Evolutionary conservation across 2,888 invertebrate species (phyloP).

Genomic region (Agrilus mali): DNA sequence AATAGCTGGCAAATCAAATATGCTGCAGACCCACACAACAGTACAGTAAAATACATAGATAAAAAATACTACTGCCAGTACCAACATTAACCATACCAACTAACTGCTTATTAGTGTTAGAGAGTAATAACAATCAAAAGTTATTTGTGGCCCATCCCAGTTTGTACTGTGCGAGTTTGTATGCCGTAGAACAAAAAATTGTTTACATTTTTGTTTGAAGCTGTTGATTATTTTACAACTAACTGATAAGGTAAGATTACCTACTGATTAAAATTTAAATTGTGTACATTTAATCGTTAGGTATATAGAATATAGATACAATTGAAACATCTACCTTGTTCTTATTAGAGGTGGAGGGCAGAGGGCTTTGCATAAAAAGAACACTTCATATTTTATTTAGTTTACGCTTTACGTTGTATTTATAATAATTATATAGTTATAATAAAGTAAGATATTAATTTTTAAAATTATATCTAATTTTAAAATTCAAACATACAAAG

Average conservation of each 20-base stretch:
- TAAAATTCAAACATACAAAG: too few species aligned
- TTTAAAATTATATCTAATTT: too few species aligned
- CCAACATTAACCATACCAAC: constrained; percentile 13
- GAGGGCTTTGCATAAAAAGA: not conserved
- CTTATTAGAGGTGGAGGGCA: not conserved
- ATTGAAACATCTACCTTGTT: not conserved
- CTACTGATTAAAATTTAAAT: constrained; percentile 1
- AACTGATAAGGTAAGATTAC: constrained; percentile 30
- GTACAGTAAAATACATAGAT: too few species aligned
- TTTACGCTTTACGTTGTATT: too few species aligned
- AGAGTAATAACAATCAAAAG: too few species aligned
- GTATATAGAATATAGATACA: too few species aligned
- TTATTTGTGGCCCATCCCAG: constrained; percentile 39
- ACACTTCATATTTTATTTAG: too few species aligned
- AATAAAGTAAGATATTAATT: too few species aligned
- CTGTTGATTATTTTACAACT: constrained; percentile 25
- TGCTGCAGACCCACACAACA: too few species aligned
- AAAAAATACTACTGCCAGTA: constrained; percentile 10
- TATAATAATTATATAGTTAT: too few species aligned
- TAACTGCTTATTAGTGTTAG: constrained; percentile 17
- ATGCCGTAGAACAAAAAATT: constrained; percentile 31
- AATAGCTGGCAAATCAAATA: too few species aligned
- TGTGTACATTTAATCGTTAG: not conserved
- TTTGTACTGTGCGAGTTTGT: constrained; percentile 33
- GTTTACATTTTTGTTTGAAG: constrained; percentile 24